These are phyloP conservation scores for Eunapius fragilis DNA, from an alignment of 37 sponge, comb jelly and placozoan species.

Conservation along the genomic window DNA sequence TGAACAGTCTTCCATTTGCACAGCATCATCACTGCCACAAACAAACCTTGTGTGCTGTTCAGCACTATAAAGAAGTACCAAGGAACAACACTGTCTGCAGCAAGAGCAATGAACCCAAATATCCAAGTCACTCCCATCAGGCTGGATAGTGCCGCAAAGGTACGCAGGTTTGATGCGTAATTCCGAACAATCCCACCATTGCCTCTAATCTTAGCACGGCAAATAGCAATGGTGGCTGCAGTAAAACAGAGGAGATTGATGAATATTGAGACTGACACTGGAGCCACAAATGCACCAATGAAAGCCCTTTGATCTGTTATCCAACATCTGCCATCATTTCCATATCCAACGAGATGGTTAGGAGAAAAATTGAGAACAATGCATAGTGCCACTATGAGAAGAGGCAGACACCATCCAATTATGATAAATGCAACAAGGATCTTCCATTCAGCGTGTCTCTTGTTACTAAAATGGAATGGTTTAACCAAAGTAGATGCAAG, in stretches of 20 bases:
- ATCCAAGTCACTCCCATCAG: constrained; percentile 57
- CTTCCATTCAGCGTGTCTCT: neutral
- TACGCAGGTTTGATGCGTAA: constrained; percentile 12
- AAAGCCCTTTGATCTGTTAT: constrained; percentile 40
- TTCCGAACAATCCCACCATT: neutral
- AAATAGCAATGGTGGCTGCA: neutral
- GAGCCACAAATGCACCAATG: constrained; percentile 45
- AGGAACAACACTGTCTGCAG: constrained; percentile 21
- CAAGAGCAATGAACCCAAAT: constrained; percentile 58
- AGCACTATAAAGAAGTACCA: constrained; percentile 69
- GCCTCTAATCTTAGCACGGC: neutral
- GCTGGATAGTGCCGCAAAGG: constrained; percentile 9
- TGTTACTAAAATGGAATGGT: neutral
- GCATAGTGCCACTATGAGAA: constrained; percentile 3
- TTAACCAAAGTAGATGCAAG: constrained; percentile 4
- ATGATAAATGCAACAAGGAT: constrained; percentile 12
- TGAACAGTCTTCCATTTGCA: constrained; percentile 18
- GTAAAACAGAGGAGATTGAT: constrained; percentile 22
- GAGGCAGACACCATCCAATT: constrained; percentile 49
- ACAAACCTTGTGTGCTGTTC: constrained; percentile 56
- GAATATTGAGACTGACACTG: constrained; percentile 8
- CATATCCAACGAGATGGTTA: constrained; percentile 15
- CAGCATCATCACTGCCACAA: constrained; percentile 30
- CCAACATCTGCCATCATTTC: constrained; percentile 41
- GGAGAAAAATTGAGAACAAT: constrained; percentile 47